Base-by-base conservation (phyloP, 1,140 invertebrate species). In the Dendrolimus punctatus region DNA sequence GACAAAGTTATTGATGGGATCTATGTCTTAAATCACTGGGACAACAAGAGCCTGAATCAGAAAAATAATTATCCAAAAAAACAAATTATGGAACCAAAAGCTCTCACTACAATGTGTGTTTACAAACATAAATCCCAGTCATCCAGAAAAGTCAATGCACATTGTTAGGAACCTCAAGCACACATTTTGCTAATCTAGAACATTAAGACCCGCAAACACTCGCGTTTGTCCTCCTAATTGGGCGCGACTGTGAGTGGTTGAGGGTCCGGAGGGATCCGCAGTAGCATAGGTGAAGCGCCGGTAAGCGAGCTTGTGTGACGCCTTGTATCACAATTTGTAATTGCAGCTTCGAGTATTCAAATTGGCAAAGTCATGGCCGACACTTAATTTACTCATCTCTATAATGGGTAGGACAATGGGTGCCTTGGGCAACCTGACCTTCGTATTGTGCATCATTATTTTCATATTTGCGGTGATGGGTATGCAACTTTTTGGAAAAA, bases 381-480 rank as follows among this genome's bases (percentile, higher is more conserved):
- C 97, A 62, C 90, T 99, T 75, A 99, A 98, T 90, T 92, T 98
- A 89, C 91, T 99, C 67, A 98, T 99, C 79, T 97, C 96, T 66
- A 98, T 99, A 84, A 98, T 98, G 93, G 97, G 96, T 60, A 93
- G 96, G 89, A 98, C 97, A 39, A 95, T 99, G 89, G 96, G 97
- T 72, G 97, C 97, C 71, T 91, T 99, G 85, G 97, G 96, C 90
- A 98, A 98, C 90, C 89, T 98, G 81, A 97, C 95, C 64, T 97
- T 98, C 89, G 96, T 98, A 63, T 91, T 98, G 76, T 96, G 93
- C 79, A 98, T 98, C 88, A 97, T 98, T 85, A 97, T 98, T 88
- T 98, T 98, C 90, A 98, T 98, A 81, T 98, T 98, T 88, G 96
- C 97, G 84, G 96, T 98, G 59, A 97, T 98, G 96, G 97, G 97